Evolutionary conservation across 2,113 vertebrate genomes (phyloP).

Genomic region (Lycaon pictus): DNA sequence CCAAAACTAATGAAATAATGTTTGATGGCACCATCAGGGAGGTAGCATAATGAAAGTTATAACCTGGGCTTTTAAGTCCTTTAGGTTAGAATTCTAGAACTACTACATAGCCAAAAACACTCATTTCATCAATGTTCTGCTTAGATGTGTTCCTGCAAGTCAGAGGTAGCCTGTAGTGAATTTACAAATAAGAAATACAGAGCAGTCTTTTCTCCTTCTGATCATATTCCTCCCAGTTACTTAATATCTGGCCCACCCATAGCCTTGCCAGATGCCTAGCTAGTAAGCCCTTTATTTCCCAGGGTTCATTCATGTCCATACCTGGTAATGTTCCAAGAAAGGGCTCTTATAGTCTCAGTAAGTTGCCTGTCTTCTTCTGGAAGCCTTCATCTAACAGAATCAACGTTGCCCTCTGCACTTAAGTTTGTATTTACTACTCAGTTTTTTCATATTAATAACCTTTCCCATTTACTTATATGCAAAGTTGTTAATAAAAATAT

Average conservation of each 20-base stretch:
- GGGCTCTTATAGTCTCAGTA: background rate
- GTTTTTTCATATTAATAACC: conserved; percentile 19
- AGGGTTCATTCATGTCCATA: background rate
- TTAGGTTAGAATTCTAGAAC: conserved; percentile 12
- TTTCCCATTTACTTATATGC: conserved; percentile 31
- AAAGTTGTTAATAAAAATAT: conserved; percentile 30
- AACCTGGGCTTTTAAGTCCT: background rate
- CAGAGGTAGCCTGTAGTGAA: background rate
- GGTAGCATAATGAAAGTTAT: background rate
- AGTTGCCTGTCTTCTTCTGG: background rate
- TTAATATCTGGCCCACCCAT: background rate
- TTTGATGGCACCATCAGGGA: background rate
- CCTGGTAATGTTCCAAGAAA: background rate
- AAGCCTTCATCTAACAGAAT: background rate
- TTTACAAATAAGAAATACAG: background rate
- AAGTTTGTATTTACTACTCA: conserved; percentile 7
- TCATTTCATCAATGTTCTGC: background rate
- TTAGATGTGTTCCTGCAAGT: conserved; percentile 24
- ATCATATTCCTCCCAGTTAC: background rate
- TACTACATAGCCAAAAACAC: background rate
- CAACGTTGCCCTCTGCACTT: background rate
- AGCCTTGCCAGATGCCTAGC: background rate
- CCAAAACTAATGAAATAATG: background rate
- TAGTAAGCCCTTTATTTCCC: background rate
- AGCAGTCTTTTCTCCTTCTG: background rate